These are phyloP conservation scores for Macrotus californicus DNA, from an alignment of 2,113 vertebrate species.

Conservation along the genomic window DNA sequence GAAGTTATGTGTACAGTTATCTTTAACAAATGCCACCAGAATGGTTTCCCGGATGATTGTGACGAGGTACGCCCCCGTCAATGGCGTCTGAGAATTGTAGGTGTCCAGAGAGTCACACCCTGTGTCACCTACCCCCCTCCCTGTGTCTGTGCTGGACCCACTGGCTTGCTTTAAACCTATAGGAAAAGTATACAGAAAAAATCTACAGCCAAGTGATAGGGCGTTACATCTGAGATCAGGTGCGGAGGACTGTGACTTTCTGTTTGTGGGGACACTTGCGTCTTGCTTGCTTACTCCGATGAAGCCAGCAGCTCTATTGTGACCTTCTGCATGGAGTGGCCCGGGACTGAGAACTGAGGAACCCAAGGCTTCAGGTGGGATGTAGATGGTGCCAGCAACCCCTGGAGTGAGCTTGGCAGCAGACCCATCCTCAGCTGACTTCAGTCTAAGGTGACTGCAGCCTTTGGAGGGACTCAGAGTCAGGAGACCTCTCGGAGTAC, in stretches of 20 bases:
- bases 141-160: background rate
- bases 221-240: no score
- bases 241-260: background rate
- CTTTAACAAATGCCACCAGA: background rate
- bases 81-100: background rate
- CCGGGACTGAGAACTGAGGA: background rate
- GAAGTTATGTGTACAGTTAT: background rate
- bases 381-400: background rate
- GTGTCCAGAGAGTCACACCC: background rate
- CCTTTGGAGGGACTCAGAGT: background rate
- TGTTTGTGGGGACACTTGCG: background rate
- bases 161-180: background rate
- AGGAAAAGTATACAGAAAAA: background rate
- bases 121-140: background rate
- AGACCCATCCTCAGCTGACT: background rate
- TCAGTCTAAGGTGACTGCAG: background rate
- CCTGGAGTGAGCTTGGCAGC: background rate
- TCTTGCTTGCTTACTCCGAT: background rate
- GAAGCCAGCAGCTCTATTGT: background rate
- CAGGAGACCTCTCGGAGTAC: background rate
- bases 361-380: background rate
- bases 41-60: background rate
- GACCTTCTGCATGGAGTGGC: background rate
- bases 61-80: background rate
- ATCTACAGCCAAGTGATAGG: background rate